A percentile compares a stretch with the other conserved stretches of the same genome.
These are phyloP conservation scores for Drosophila cognata DNA, from an alignment of 2,888 invertebrate species.

Conservation along the genomic window DNA sequence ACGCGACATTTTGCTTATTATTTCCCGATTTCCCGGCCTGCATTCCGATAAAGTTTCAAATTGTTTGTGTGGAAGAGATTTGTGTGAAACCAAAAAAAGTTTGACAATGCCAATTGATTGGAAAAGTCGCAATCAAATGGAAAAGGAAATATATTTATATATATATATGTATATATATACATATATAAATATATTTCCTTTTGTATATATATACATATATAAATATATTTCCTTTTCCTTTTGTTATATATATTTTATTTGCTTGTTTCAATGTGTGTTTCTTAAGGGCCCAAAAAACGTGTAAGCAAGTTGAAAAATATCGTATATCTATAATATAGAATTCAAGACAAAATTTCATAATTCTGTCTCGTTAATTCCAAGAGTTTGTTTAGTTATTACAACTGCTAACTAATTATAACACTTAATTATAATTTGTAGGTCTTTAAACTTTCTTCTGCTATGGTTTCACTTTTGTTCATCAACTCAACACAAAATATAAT, in stretches of 20 bases:
- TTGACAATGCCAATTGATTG: constrained; percentile 48
- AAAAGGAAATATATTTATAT: neutral
- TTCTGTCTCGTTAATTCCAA: neutral
- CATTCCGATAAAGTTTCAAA: constrained; percentile 40
- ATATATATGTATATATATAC: neutral
- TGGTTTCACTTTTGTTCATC: neutral
- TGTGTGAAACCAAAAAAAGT: constrained; percentile 37
- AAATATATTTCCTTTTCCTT: neutral
- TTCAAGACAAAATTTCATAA: neutral
- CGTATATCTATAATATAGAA: neutral
- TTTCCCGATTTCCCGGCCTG: constrained; percentile 67
- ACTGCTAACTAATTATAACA: neutral
- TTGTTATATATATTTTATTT: neutral
- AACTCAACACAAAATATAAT: constrained; percentile 5
- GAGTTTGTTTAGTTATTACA: neutral
- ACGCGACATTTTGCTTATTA: constrained; percentile 77
- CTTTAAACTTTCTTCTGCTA: neutral
- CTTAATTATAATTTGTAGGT: neutral
- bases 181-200: too few relatives aligned
- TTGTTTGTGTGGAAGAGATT: constrained; percentile 46
- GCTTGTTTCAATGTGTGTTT: neutral
- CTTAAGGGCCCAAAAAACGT: neutral
- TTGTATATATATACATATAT: too few relatives aligned
- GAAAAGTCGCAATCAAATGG: constrained; percentile 31
- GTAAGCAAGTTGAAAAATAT: neutral